Conservation (phyloP, 2,888 invertebrate species). For the Agonopterix alstromeriana region DNA sequence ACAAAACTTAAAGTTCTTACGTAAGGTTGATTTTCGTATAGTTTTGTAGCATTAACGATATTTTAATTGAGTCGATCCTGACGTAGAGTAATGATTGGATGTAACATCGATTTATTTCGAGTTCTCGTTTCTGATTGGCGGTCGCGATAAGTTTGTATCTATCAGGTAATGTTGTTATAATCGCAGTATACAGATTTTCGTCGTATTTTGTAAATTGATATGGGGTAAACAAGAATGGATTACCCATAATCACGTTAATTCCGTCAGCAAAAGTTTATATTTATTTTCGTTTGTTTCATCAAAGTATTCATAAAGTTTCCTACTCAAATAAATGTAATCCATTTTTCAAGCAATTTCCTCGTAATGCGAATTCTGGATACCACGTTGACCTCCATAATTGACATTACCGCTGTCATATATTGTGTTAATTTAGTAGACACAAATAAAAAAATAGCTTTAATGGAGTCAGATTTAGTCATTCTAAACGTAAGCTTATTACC, state of each 20-base stretch:
- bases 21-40: slow-evolving; percentile 49
- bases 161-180: slow-evolving; percentile 71
- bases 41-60: slow-evolving; percentile 65
- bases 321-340: too few relatives aligned
- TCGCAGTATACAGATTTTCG: slow-evolving; percentile 47
- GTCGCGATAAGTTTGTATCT: slow-evolving; percentile 70
- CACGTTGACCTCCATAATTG: too few relatives aligned
- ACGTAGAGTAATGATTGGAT: slow-evolving; percentile 76
- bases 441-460: too few relatives aligned
- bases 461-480: too few relatives aligned
- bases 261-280: too few relatives aligned
- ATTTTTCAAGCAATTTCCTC: too few relatives aligned
- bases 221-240: background rate
- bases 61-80: slow-evolving; percentile 76
- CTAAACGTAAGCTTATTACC: background rate
- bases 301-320: too few relatives aligned
- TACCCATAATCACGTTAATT: too few relatives aligned
- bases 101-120: slow-evolving; percentile 75
- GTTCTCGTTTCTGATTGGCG: slow-evolving; percentile 75
- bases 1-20: slow-evolving; percentile 26
- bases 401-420: too few relatives aligned
- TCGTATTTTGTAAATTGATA: slow-evolving; percentile 27
- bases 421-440: too few relatives aligned
- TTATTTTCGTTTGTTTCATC: too few relatives aligned
- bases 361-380: too few relatives aligned